Conservation (phyloP, 2,113 vertebrate genomes). For the Amblyornis subalaris region DNA sequence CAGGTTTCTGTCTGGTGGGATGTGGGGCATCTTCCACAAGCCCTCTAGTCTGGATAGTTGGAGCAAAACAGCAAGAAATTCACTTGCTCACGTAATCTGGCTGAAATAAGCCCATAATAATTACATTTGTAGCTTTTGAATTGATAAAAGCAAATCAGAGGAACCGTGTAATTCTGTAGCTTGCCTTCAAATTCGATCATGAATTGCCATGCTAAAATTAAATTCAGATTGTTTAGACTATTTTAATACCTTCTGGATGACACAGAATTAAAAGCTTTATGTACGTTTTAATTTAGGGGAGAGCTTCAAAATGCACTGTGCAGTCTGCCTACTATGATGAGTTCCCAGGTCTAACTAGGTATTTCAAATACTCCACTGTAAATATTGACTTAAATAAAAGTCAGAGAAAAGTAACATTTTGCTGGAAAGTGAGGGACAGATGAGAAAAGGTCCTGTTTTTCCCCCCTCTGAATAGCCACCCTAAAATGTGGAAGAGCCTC, state of each 20-base stretch:
- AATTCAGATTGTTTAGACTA: not conserved
- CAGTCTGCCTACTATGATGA: not conserved
- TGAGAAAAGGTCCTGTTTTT: not conserved
- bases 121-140: not conserved
- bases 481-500: not conserved
- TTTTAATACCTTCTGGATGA: not conserved
- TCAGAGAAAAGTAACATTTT: not conserved
- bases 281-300: not conserved
- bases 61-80: not conserved
- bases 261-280: not conserved
- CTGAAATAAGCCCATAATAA: not conserved
- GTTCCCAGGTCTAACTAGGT: not conserved
- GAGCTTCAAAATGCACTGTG: fast-evolving
- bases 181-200: not conserved
- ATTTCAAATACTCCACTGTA: not conserved
- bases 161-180: not conserved
- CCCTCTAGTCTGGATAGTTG: not conserved
- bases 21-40: not conserved
- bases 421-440: not conserved
- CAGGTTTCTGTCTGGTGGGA: not conserved
- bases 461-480: not conserved
- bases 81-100: not conserved
- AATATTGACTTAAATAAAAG: not conserved
- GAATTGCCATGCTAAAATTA: not conserved
- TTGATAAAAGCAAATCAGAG: not conserved